These are phyloP conservation scores for Notarius quadriscutis DNA, from an alignment of 2,113 vertebrate species.

Conservation along the genomic window DNA sequence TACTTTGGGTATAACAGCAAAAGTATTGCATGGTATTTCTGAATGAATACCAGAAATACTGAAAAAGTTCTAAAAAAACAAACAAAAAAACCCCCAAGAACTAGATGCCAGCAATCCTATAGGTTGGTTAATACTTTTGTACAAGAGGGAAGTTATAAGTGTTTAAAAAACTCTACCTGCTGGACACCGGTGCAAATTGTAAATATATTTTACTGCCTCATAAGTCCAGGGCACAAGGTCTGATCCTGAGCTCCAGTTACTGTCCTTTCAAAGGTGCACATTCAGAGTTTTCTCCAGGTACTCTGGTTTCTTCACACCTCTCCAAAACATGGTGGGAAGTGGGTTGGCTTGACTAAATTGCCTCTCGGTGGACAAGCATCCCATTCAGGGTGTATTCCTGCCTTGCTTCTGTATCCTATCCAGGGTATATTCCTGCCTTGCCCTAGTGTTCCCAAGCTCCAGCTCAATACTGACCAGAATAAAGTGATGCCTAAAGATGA, in stretches of 20 bases:
- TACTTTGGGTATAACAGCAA: not conserved
- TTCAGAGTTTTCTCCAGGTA: not conserved
- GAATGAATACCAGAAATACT: not conserved
- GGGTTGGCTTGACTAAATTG: not conserved
- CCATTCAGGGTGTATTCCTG: not conserved
- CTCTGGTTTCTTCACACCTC: not conserved
- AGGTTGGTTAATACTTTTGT: not conserved
- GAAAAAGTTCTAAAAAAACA: not conserved
- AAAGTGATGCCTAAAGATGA: not conserved
- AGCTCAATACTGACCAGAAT: not conserved
- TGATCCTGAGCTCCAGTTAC: not conserved
- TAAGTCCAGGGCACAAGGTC: not conserved
- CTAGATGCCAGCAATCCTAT: not conserved
- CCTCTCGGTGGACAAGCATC: not conserved
- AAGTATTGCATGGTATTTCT: constrained; percentile 1
- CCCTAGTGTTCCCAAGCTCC: not conserved
- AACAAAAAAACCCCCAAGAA: not conserved
- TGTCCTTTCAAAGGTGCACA: not conserved
- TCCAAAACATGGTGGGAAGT: not conserved
- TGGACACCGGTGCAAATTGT: not conserved
- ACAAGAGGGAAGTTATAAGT: not conserved
- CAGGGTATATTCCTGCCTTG: not conserved
- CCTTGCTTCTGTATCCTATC: not conserved
- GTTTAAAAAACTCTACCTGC: not conserved
- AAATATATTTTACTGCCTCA: not conserved